phyloP scores from a whole-genome alignment of 2,113 vertebrate genomes.

The Rhea pennata region DNA sequence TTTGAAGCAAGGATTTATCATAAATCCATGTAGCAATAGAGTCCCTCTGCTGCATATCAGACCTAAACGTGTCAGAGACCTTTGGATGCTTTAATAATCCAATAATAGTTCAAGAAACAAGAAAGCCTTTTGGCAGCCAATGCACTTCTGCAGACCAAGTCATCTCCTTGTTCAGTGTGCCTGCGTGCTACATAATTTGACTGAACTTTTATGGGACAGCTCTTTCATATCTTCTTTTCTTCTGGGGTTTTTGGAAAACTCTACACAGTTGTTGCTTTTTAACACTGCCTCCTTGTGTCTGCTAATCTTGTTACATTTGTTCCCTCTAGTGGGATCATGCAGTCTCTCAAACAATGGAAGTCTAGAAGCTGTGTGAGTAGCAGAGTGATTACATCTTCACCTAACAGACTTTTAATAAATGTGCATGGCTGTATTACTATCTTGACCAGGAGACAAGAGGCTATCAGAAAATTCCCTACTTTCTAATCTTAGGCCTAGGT shows the following conservation, averaged over 20 bases:
- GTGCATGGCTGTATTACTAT: neutral
- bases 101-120: neutral
- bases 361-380: neutral
- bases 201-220: neutral
- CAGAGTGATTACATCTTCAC: neutral
- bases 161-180: neutral
- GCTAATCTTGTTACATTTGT: neutral
- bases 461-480: neutral
- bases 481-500: neutral
- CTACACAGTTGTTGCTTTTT: neutral
- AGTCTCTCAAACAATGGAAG: neutral
- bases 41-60: neutral
- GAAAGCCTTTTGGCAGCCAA: neutral
- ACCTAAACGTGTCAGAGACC: neutral
- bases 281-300: neutral
- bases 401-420: neutral
- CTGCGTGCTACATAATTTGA: neutral
- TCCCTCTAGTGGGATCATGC: neutral
- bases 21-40: neutral
- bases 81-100: neutral
- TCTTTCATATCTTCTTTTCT: neutral
- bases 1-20: neutral
- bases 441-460: neutral
- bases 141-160: neutral
- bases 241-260: neutral